These are phyloP conservation scores for Notospermus geniculatus DNA, from an alignment of 1,140 invertebrate genomes.

Conservation along the genomic window DNA sequence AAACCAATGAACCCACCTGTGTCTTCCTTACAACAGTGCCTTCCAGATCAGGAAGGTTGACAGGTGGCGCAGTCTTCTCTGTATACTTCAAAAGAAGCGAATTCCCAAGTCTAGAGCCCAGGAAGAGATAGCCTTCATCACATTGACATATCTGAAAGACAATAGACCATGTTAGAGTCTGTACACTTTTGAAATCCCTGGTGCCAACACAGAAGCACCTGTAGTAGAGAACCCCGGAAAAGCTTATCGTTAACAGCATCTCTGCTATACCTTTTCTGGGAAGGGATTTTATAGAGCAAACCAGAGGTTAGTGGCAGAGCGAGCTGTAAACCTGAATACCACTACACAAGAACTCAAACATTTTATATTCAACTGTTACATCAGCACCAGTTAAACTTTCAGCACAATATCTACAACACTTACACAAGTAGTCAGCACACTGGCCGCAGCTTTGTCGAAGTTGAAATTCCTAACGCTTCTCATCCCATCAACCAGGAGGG, in stretches of 20 bases:
- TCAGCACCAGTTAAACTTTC: no score
- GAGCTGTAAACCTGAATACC: no score
- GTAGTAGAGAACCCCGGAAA: no score
- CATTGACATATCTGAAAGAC: slow-evolving; percentile 80
- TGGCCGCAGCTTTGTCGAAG: slow-evolving; percentile 91
- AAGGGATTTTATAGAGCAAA: neutral
- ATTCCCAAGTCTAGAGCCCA: slow-evolving; percentile 96
- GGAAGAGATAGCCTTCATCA: slow-evolving; percentile 90
- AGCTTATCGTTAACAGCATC: no score
- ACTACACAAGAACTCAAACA: no score
- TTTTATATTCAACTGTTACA: no score
- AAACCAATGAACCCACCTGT: neutral
- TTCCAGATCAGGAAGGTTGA: neutral
- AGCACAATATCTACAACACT: no score
- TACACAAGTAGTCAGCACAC: slow-evolving; percentile 93
- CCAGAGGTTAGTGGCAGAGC: neutral
- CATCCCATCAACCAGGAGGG: slow-evolving; percentile 90
- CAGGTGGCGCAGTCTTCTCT: slow-evolving; percentile 65
- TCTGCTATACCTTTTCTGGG: no score
- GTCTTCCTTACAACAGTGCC: neutral
- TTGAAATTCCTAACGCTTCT: slow-evolving; percentile 89
- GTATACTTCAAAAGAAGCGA: slow-evolving; percentile 89
- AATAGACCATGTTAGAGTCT: neutral
- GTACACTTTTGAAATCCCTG: no score
- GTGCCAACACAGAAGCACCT: no score